Evolutionary conservation across 2,113 vertebrate genomes (phyloP).

Genomic region (Anguilla japonica): DNA sequence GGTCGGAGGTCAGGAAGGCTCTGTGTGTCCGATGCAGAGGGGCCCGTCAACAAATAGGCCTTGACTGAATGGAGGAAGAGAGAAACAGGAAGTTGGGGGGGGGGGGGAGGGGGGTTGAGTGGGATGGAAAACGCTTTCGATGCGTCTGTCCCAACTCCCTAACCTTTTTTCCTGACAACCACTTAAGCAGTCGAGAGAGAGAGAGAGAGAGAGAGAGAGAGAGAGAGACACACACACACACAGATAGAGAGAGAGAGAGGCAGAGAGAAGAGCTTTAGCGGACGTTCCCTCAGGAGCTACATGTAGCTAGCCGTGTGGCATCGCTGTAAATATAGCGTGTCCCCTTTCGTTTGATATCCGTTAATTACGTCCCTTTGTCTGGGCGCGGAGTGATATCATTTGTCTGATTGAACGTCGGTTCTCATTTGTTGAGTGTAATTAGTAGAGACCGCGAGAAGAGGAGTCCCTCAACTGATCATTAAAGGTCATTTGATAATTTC

Average conservation of each 20-base stretch:
- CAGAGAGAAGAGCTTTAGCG: not conserved
- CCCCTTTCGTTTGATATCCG: constrained; percentile 39
- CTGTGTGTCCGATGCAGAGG: constrained; percentile 27
- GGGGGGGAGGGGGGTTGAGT: constrained; percentile 35
- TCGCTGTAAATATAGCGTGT: constrained; percentile 46
- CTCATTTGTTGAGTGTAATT: constrained; percentile 56
- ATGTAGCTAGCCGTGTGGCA: constrained; percentile 24
- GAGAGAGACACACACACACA: not conserved
- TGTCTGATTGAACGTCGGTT: constrained; percentile 47
- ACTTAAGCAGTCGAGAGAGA: constrained; percentile 31
- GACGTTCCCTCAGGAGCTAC: not conserved
- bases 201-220: not conserved
- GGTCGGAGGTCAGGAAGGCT: constrained; percentile 33
- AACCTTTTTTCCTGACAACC: constrained; percentile 33
- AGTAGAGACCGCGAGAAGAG: constrained; percentile 38
- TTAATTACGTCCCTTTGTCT: constrained; percentile 55
- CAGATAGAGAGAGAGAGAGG: constrained; percentile 21
- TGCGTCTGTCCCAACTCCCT: not conserved
- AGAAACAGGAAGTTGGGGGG: constrained; percentile 46
- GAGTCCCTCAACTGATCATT: constrained; percentile 47
- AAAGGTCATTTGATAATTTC: constrained; percentile 55
- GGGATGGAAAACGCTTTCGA: constrained; percentile 23
- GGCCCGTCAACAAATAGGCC: constrained; percentile 47
- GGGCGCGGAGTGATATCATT: constrained; percentile 54
- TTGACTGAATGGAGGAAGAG: constrained; percentile 34